phyloP scores from a whole-genome alignment of 1,140 invertebrate species.

The Helicoverpa armigera region DNA sequence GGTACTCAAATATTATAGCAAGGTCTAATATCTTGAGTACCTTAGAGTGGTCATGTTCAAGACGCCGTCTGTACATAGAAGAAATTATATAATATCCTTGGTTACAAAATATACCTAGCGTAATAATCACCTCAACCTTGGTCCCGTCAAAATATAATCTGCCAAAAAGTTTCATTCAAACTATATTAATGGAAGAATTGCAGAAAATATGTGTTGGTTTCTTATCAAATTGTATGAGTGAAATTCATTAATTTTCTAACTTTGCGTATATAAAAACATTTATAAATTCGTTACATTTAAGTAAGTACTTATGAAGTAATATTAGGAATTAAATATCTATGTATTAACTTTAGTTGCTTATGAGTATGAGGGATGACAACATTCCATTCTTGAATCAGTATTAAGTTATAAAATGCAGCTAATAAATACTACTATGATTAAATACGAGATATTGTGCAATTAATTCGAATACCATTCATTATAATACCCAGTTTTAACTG shows the following conservation, averaged over 20 bases:
- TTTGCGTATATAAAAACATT: conserved; percentile 24
- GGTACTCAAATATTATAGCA: too few relatives aligned
- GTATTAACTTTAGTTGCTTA: neutral
- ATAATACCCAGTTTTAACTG: too few relatives aligned
- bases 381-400: neutral
- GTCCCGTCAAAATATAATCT: conserved; percentile 32
- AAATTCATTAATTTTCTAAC: neutral
- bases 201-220: neutral
- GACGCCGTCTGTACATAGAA: too few relatives aligned
- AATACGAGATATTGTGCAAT: too few relatives aligned
- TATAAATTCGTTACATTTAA: conserved; percentile 31
- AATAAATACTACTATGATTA: too few relatives aligned
- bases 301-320: conserved; percentile 30
- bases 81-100: too few relatives aligned
- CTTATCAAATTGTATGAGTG: neutral
- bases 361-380: neutral
- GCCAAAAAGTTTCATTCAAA: neutral
- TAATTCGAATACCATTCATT: too few relatives aligned
- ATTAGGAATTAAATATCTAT: conserved; percentile 2
- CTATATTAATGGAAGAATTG: neutral
- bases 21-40: too few relatives aligned
- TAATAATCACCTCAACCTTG: conserved; percentile 15
- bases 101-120: too few relatives aligned
- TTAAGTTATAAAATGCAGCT: neutral
- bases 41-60: too few relatives aligned